Conservation (phyloP, 2,888 invertebrate genomes). For the Ethmia dodecea region DNA sequence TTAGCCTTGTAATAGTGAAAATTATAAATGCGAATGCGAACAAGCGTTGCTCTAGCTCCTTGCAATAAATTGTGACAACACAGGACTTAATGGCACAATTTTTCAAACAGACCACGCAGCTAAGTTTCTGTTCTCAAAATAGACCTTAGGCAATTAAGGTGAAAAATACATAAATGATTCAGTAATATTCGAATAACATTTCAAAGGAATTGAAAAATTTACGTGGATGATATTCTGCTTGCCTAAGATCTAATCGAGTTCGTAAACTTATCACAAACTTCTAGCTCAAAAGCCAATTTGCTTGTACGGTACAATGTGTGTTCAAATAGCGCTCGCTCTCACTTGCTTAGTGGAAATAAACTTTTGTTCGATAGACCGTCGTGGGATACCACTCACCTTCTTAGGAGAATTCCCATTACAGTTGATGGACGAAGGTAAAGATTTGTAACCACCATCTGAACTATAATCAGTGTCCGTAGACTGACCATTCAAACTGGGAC, state of each 20-base stretch:
- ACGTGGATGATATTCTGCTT: too few relatives aligned
- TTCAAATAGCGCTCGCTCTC: conserved; percentile 64
- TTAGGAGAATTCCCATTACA: conserved; percentile 54
- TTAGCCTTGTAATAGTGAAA: conserved; percentile 50
- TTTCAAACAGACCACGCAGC: too few relatives aligned
- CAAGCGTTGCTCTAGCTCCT: conserved; percentile 47
- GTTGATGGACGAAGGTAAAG: conserved; percentile 70
- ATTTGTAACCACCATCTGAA: conserved; percentile 73
- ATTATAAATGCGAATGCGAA: conserved; percentile 60
- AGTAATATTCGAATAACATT: too few relatives aligned
- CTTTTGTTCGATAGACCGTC: conserved; percentile 67
- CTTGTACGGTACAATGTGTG: conserved; percentile 12
- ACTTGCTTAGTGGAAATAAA: conserved; percentile 63
- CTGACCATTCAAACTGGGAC: conserved; percentile 61
- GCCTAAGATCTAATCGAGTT: too few relatives aligned
- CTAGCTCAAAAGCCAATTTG: too few relatives aligned
- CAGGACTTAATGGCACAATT: conserved; percentile 5
- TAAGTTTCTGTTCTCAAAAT: too few relatives aligned
- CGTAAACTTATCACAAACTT: too few relatives aligned
- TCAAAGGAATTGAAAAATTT: too few relatives aligned
- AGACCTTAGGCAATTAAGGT: too few relatives aligned
- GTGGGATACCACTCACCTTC: conserved; percentile 68
- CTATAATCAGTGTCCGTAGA: conserved; percentile 73
- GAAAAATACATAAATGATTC: too few relatives aligned
- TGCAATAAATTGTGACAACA: conserved; percentile 7